Evolutionary conservation across 2,888 invertebrate species (phyloP), one percentile per base, ranked within the genome.

Genomic region (Pilophorus perplexus): DNA sequence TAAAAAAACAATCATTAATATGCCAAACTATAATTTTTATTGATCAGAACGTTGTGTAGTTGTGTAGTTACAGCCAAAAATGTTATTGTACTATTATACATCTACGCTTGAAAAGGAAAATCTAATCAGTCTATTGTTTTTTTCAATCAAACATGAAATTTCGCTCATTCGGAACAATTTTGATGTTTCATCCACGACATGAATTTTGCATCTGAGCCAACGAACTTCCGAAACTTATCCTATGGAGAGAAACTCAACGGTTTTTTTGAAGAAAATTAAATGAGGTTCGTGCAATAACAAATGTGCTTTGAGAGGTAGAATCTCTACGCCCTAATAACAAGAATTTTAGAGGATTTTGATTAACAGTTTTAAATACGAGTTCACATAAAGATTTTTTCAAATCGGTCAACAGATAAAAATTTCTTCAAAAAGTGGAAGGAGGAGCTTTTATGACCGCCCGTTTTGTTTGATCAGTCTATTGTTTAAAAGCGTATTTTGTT

Each of bases 311-410:
- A 42, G 40, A 59, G 40, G 44, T 42, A 42, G 44, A 10, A 59
- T 59, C 59, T 59, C 59, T 59, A 59, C 59, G 25, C 59, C 59
- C 59, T 42, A 59, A 59, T 59, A 59, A 59, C 59, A 59, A 59
- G 59, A 59, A 44, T 59, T 59, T 44, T 23, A 59, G 23, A 44
- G 4, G 27, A 42, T 42, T 59, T 59, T 42, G 44, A 16, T 42
- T 25, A 59, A 59, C 42, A 59, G 40, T 14, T 18, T 33, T 55
- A 55, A 10, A 38, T 6, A 10, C 33, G 12, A 33, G 33, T 33
- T 8, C 6, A 10, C 6, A 10, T 48, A 20, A 20, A 18, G 10
- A 4, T 42, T 59, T 59, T 59, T 42, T 59, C 10, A 59, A 38
- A 55, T 20, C n/a, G 59, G 25, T 42, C 59, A 59, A 59, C 59